Percentiles rank a stretch among this genome's conserved stretches.
phyloP scores from a whole-genome alignment of 2,797 vertebrate genomes.

The Oryzias sinensis region DNA sequence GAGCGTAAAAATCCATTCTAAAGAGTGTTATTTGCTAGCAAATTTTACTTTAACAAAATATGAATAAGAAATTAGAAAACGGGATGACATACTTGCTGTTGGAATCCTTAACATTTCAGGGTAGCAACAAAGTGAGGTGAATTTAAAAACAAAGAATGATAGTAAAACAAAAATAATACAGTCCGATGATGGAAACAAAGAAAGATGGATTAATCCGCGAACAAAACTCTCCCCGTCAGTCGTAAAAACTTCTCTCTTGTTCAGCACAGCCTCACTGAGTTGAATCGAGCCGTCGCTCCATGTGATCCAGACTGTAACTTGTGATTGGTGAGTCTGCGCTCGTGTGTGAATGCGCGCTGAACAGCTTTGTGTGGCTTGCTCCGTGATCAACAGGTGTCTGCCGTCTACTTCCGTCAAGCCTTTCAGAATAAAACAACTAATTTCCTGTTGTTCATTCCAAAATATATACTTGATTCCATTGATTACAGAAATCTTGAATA shows the following conservation, averaged over 20 bases:
- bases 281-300: constrained; percentile 18
- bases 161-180: background rate
- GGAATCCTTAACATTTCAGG: constrained; percentile 53
- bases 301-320: constrained; percentile 27
- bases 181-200: background rate
- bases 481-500: no score
- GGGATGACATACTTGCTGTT: constrained; percentile 41
- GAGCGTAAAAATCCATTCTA: no score
- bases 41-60: background rate
- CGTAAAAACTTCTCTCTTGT: background rate
- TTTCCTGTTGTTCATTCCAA: constrained; percentile 26
- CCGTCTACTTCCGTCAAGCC: constrained; percentile 1
- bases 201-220: constrained; percentile 36
- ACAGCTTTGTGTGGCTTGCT: constrained; percentile 6
- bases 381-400: constrained; percentile 57
- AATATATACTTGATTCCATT: constrained; percentile 14
- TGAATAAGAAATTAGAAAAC: background rate
- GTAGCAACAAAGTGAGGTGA: no score
- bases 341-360: background rate
- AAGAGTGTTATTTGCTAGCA: no score
- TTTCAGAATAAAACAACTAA: accelerated
- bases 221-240: background rate
- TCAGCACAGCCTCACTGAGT: background rate
- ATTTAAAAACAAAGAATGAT: background rate
- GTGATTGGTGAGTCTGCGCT: constrained; percentile 19